Conservation (phyloP, 2,113 vertebrate genomes). For the Dunckerocampus dactyliophorus region DNA sequence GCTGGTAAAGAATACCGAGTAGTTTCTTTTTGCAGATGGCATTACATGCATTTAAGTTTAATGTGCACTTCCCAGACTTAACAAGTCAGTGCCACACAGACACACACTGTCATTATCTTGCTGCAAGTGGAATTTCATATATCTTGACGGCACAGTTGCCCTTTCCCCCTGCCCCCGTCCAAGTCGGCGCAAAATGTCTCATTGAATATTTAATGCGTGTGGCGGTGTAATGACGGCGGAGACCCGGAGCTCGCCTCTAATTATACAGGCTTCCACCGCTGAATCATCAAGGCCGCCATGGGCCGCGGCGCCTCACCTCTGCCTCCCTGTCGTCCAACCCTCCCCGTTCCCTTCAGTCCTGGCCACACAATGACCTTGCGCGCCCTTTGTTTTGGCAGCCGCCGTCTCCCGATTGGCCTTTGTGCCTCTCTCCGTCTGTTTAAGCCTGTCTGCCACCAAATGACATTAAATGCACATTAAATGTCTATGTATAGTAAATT, state of each 20-base stretch:
- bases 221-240: slow-evolving; percentile 48
- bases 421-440: slow-evolving; percentile 4
- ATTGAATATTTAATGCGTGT: slow-evolving; percentile 57
- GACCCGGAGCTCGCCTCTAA: slow-evolving; percentile 44
- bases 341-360: neutral
- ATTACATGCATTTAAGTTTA: too few relatives aligned
- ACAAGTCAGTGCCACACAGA: neutral
- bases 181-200: slow-evolving; percentile 55
- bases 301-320: slow-evolving; percentile 22
- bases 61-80: too few relatives aligned
- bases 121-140: slow-evolving; percentile 11
- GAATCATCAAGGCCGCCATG: slow-evolving; percentile 41
- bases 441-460: slow-evolving; percentile 21
- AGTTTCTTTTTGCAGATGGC: too few relatives aligned
- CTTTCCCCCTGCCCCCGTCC: slow-evolving; percentile 43
- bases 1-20: too few relatives aligned
- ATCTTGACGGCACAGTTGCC: slow-evolving; percentile 37
- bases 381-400: neutral
- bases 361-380: slow-evolving; percentile 18
- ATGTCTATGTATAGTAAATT: slow-evolving; percentile 46
- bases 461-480: slow-evolving; percentile 39
- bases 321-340: neutral
- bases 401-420: slow-evolving; percentile 5
- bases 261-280: slow-evolving; percentile 47
- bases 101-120: neutral